These are phyloP conservation scores for Euclidia mi DNA, from an alignment of 2,888 invertebrate genomes.

Conservation along the genomic window DNA sequence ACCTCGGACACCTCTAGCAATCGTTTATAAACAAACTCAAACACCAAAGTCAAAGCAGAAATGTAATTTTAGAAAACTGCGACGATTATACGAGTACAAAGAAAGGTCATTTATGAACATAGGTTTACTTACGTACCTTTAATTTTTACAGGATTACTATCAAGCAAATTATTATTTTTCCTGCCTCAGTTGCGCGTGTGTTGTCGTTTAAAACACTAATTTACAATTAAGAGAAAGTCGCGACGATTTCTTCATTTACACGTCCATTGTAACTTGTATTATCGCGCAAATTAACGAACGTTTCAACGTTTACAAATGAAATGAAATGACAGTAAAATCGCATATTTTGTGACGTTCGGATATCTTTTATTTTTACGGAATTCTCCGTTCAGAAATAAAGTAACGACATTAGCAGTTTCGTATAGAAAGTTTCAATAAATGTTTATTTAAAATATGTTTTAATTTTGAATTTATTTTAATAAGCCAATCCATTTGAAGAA, in stretches of 20 bases:
- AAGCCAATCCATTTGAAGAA: too few species aligned
- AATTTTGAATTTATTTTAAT: too few species aligned
- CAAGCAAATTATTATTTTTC: conserved; percentile 33
- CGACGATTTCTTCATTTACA: conserved; percentile 61
- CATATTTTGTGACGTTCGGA: conserved; percentile 39
- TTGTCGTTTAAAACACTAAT: conserved; percentile 46
- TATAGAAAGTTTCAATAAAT: too few species aligned
- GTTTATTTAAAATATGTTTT: too few species aligned
- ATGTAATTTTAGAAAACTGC: conserved; percentile 59
- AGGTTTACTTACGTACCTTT: conserved; percentile 62
- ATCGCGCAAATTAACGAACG: conserved; percentile 69
- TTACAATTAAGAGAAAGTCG: conserved; percentile 67
- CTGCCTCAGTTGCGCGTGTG: conserved; percentile 28
- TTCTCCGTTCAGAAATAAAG: not conserved
- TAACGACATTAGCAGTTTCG: too few species aligned
- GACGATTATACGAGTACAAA: conserved; percentile 74
- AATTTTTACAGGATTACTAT: conserved; percentile 45
- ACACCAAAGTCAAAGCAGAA: conserved; percentile 38
- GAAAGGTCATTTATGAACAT: conserved; percentile 73
- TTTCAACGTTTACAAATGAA: conserved; percentile 48
- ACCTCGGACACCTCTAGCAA: conserved; percentile 14
- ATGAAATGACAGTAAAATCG: conserved; percentile 43
- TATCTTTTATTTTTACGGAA: not conserved
- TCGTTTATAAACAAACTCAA: conserved; percentile 18
- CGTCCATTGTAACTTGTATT: conserved; percentile 72